Evolutionary conservation across 2,888 invertebrate genomes (phyloP).

Genomic region (Selenia dentaria): DNA sequence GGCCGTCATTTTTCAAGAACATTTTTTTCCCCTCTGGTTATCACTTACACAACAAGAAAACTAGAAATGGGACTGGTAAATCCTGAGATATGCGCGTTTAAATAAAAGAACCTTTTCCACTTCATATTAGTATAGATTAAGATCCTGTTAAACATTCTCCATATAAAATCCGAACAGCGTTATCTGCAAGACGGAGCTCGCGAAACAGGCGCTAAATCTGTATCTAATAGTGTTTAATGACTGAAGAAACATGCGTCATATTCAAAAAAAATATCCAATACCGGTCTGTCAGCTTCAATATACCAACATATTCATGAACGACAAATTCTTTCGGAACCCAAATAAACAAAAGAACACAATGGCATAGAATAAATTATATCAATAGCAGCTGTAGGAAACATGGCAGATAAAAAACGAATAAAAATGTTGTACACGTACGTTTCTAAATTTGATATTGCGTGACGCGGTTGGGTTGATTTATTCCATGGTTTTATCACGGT

Average conservation of each 20-base stretch:
- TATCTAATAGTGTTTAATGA: too few relatives aligned
- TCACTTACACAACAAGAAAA: too few relatives aligned
- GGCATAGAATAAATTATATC: conserved; percentile 5
- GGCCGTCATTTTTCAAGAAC: too few relatives aligned
- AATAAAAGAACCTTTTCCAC: too few relatives aligned
- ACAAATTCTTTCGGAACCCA: conserved; percentile 7
- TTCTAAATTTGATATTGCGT: conserved; percentile 4
- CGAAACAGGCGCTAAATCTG: too few relatives aligned
- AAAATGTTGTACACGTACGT: neutral
- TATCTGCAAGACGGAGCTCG: too few relatives aligned
- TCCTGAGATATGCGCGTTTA: too few relatives aligned
- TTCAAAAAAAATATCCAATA: neutral
- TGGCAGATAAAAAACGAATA: conserved; percentile 4
- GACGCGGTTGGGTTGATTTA: conserved; percentile 2
- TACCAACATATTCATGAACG: conserved; percentile 14
- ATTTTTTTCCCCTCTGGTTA: too few relatives aligned
- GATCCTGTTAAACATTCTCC: too few relatives aligned
- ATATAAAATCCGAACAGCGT: too few relatives aligned
- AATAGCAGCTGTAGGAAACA: conserved; percentile 10
- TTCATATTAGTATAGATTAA: too few relatives aligned
- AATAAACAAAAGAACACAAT: conserved; percentile 11
- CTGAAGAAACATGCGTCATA: neutral
- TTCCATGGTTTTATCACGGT: conserved; percentile 1
- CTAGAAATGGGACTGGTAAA: too few relatives aligned
- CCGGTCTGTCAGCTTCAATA: conserved; percentile 1